Percentiles rank a stretch among this genome's conserved stretches.
phyloP scores from a whole-genome alignment of 35 echinoderm and acorn worm species.

The Lytechinus pictus region DNA sequence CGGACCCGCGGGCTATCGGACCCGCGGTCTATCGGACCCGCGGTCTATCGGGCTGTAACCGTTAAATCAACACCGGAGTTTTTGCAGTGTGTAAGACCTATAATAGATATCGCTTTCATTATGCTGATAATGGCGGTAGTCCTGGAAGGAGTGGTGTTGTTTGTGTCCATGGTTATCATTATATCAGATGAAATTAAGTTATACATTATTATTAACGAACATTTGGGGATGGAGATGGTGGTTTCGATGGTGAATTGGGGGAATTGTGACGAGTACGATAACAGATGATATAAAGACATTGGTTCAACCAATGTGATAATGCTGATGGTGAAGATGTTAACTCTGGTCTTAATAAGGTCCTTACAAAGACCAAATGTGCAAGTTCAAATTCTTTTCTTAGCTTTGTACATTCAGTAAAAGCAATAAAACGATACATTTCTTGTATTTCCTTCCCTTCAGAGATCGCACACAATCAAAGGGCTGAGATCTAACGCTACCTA shows the following conservation, averaged over 20 bases:
- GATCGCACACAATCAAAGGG: constrained; percentile 34
- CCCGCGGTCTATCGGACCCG: too few species aligned
- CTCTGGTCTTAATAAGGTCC: not conserved
- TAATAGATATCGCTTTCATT: not conserved
- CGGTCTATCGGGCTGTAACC: too few species aligned
- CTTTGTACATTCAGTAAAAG: too few species aligned
- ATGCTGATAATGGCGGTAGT: not conserved
- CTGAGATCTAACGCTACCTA: constrained; percentile 36
- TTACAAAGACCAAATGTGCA: too few species aligned
- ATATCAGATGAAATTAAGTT: too few species aligned
- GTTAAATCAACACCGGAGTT: too few species aligned
- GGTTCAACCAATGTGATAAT: not conserved
- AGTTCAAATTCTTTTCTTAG: too few species aligned
- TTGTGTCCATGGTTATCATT: not conserved
- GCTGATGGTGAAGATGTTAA: not conserved
- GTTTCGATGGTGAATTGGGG: not conserved
- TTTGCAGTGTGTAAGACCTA: too few species aligned
- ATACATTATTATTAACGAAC: not conserved
- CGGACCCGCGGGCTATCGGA: too few species aligned
- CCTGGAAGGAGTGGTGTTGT: not conserved
- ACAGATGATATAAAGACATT: not conserved
- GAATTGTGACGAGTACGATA: not conserved
- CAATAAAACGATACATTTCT: too few species aligned
- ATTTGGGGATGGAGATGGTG: not conserved
- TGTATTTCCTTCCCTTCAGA: constrained; percentile 33